Conservation (phyloP, 2,888 invertebrate genomes). For the Cloeon dipterum region DNA sequence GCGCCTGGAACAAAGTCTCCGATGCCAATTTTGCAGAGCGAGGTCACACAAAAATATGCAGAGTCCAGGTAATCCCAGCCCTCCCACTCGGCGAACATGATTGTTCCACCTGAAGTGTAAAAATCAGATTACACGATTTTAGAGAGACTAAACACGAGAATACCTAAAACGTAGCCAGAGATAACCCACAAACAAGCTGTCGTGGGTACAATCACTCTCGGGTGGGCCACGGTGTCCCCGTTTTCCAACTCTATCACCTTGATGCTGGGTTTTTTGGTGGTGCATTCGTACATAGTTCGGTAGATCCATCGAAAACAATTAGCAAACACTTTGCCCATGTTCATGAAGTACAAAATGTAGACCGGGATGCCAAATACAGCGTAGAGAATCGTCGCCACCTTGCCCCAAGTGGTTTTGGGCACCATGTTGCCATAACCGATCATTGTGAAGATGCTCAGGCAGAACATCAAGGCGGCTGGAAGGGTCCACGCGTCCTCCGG, state of each 20-base stretch:
- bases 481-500: slow-evolving; percentile 57
- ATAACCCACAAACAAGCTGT: slow-evolving; percentile 80
- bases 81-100: slow-evolving; percentile 80
- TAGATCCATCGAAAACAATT: slow-evolving; percentile 60
- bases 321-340: slow-evolving; percentile 71
- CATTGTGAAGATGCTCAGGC: slow-evolving; percentile 73
- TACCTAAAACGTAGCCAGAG: slow-evolving; percentile 53
- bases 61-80: slow-evolving; percentile 70
- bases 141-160: too few species aligned
- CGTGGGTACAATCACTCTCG: slow-evolving; percentile 61
- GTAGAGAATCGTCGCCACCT: slow-evolving; percentile 62
- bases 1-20: slow-evolving; percentile 77
- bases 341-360: slow-evolving; percentile 68
- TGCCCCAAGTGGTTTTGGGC: slow-evolving; percentile 61
- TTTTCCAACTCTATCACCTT: slow-evolving; percentile 1
- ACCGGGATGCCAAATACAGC: slow-evolving; percentile 73
- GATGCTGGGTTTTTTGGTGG: slow-evolving; percentile 11
- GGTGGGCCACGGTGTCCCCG: slow-evolving; percentile 10
- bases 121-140: too few species aligned
- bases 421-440: slow-evolving; percentile 77
- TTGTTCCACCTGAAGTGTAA: slow-evolving; percentile 63
- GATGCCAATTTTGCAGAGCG: slow-evolving; percentile 71
- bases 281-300: slow-evolving; percentile 51
- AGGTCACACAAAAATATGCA: slow-evolving; percentile 74
- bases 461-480: slow-evolving; percentile 73